Base-by-base conservation (phyloP, 2,888 invertebrate genomes). In the Spatulosminthurus flaviceps region DNA sequence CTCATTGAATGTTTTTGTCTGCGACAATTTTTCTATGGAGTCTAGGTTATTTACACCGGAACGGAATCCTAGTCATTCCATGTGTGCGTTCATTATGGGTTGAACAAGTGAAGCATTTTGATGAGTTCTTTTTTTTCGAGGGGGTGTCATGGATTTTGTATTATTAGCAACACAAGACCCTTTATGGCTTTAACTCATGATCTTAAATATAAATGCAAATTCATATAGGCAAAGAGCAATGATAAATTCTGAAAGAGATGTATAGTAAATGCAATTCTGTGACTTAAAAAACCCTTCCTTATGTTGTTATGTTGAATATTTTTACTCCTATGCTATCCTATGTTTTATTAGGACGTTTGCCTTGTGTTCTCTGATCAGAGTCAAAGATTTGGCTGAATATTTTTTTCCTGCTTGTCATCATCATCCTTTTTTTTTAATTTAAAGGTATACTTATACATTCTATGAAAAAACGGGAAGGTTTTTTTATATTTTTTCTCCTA, bases 291-390 rank as follows among this genome's bases (percentile, higher is more conserved):
- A n/a, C n/a, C n/a, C n/a, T n/a, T n/a, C n/a, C n/a, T n/a, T n/a
- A n/a, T n/a, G 41, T 41, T 41, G 41, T 7, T 41, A 41, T 41
- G 7, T 41, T 41, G 41, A 41, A 9, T 13, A 41, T 41, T 13
- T 9, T 41, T 9, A 41, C 7, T 41, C 13, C 24, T 73, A 16
- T 60, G 42, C 22, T 60, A 73, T 73, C 60, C 24, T 16, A 73
- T n/a, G 11, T 74, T 43, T 74, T 72, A 72, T 64, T 74, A 74
- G 61, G 21, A n/a, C 64, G 22, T 74, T 75, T 64, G 75, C 75
- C 75, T 75, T 75, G 75, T 42, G 74, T 41, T 51, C 7, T 29
- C 41, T 24, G 75, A 75, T 64, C 75, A 64, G 64, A 75, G 75
- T 75, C 75, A 75, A 66, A 75, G 75, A 64, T 75, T 64, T 43